phyloP scores from a whole-genome alignment of 2,888 invertebrate genomes.

The Galeopsomyia nigrocyanea region DNA sequence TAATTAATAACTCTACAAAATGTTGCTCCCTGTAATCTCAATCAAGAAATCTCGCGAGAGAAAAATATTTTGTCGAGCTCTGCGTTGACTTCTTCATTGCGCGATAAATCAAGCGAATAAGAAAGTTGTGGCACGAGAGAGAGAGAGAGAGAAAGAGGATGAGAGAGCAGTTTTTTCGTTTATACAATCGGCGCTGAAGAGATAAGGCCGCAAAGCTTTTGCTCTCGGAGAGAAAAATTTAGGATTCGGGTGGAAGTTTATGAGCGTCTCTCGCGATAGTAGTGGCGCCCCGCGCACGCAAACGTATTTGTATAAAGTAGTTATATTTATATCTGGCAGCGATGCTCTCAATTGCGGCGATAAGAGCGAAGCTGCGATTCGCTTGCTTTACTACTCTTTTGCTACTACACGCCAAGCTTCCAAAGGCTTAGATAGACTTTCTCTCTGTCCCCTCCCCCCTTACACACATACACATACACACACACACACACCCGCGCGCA shows the following conservation, averaged over 20 bases:
- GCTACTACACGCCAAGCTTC: conserved; percentile 45
- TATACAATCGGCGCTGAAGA: conserved; percentile 1
- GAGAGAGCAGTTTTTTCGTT: conserved; percentile 20
- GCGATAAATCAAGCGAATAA: conserved; percentile 40
- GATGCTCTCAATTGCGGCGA: conserved; percentile 53
- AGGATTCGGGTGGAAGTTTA: conserved; percentile 44
- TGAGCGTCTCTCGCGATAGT: conserved; percentile 40
- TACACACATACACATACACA: too few species aligned
- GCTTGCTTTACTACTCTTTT: conserved; percentile 45
- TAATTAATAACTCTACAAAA: too few species aligned
- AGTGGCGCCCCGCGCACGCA: conserved; percentile 15
- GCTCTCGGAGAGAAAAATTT: conserved; percentile 38
- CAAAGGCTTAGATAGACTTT: conserved; percentile 49
- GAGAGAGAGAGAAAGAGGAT: too few species aligned
- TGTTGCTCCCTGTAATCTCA: too few species aligned
- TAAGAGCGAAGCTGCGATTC: conserved; percentile 51
- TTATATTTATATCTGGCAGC: conserved; percentile 52
- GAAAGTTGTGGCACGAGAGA: conserved; percentile 16
- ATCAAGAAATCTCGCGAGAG: background rate
- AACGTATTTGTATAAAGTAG: conserved; percentile 44
- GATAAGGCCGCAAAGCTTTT: conserved; percentile 14
- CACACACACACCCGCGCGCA: too few species aligned
- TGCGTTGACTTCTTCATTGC: conserved; percentile 30
- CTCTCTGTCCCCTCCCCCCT: background rate
- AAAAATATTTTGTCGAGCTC: conserved; percentile 26